Evolutionary conservation across 2,888 invertebrate species (phyloP).

Genomic region (Callyntrura guangdongensis): DNA sequence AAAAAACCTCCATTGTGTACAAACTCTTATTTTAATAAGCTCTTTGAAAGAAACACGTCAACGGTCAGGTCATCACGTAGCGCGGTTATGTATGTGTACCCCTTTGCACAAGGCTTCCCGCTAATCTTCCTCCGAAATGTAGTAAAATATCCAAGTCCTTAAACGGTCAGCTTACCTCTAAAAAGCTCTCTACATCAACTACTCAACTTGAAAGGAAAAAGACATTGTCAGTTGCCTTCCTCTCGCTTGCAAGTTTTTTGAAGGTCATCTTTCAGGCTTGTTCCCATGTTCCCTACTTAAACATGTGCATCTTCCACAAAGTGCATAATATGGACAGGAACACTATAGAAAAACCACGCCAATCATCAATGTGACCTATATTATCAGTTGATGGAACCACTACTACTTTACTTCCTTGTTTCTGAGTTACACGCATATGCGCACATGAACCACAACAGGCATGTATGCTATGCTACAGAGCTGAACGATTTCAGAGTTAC

Average conservation of each 20-base stretch:
- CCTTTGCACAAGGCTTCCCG: not conserved
- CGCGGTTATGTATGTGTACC: not conserved
- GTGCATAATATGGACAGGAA: not conserved
- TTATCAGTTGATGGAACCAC: not conserved
- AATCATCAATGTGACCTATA: constrained; percentile 18
- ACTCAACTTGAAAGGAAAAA: not conserved
- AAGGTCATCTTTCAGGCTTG: constrained; percentile 1
- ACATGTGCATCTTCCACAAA: constrained; percentile 13
- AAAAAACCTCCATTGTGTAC: not conserved
- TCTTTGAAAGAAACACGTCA: too few relatives aligned
- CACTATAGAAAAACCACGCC: not conserved
- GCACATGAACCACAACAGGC: not conserved
- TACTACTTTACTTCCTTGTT: constrained; percentile 13
- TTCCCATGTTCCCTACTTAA: not conserved
- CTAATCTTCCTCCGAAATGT: constrained; percentile 6
- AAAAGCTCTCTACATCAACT: not conserved
- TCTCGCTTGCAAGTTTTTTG: constrained; percentile 12
- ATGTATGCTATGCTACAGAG: too few relatives aligned
- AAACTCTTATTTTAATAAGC: too few relatives aligned
- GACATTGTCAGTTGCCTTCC: not conserved
- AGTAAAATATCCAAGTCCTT: not conserved
- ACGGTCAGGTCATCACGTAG: too few relatives aligned
- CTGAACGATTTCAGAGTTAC: not conserved
- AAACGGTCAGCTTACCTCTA: not conserved
- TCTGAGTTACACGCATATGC: not conserved